These are phyloP conservation scores for Anthophora plumipes DNA, from an alignment of 2,888 invertebrate genomes.

Conservation along the genomic window DNA sequence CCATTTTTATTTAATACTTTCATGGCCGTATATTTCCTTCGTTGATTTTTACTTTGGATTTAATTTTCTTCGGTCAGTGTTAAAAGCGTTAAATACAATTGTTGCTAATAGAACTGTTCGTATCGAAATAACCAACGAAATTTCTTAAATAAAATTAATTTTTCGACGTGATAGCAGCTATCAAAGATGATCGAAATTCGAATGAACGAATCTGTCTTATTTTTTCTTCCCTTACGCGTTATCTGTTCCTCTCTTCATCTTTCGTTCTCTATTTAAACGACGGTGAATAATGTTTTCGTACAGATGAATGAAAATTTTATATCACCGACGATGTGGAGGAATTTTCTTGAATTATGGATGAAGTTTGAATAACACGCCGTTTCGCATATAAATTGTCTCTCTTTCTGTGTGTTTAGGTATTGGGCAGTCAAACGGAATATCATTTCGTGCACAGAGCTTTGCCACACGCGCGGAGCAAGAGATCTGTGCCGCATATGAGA, in stretches of 20 bases:
- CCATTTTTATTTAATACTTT: no score
- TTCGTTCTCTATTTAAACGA: background rate
- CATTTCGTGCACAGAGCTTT: slow-evolving; percentile 97
- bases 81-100: no score
- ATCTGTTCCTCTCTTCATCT: background rate
- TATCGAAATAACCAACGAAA: no score
- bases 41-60: no score
- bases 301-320: background rate
- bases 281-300: background rate
- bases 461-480: slow-evolving; percentile 93
- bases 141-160: no score
- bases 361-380: background rate
- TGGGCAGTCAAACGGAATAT: slow-evolving; percentile 95
- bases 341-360: background rate
- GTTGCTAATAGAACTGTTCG: no score
- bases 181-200: no score
- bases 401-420: slow-evolving; percentile 87
- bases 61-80: no score
- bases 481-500: slow-evolving; percentile 95
- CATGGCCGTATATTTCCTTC: no score
- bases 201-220: background rate
- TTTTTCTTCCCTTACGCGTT: background rate
- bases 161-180: no score
- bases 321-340: background rate
- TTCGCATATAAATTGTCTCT: slow-evolving; percentile 17